Evolutionary conservation across 2,113 vertebrate genomes (phyloP), one percentile per base, ranked within the genome.

Genomic region (Leiothrix lutea): DNA sequence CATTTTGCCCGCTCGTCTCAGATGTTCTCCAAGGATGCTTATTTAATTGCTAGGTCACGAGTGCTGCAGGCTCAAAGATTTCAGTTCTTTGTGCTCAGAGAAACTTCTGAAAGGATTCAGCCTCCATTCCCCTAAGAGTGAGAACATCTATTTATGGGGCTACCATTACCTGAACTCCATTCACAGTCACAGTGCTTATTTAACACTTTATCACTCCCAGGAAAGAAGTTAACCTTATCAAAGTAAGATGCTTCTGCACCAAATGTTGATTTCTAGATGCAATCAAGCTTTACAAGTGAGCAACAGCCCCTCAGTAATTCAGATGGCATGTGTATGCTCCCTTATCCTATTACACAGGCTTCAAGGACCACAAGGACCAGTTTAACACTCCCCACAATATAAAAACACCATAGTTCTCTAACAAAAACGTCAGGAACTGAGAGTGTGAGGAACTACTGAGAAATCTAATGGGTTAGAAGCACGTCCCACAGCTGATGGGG

Each of bases 201-300:
- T 95, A 97, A 95, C 95, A 96, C 90, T 93, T 93, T 93, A 96
- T 94, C 92, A 84, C 92, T 93, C 93, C 94, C 94, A 94, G 57
- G 95, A 92, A 96, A 96, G 93, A 97, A 95, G 92, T 96, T 96
- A 96, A 97, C 92, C 94, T 96, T 94, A 96, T 94, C 96, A 93
- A 86, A 94, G 85, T 70, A 95, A 92, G 92, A 92, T 15, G 26
- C 82, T 95, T 94, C 93, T 67, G 90, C 94, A 93, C 75, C 90
- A 94, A 95, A 96, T 94, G 90, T 94, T 96, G 94, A 96, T 95
- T 96, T 95, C 96, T 92, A 96, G 92, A 95, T 90, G 93, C 93
- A 93, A 92, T 95, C 96, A 96, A 88, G 94, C 87, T 93, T 96
- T 80, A 65, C 92, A 92, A 95, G 95, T 42, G 88, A 96, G 85